Evolutionary conservation across 1,140 invertebrate species (phyloP).

Genomic region (Microvelia longipes): DNA sequence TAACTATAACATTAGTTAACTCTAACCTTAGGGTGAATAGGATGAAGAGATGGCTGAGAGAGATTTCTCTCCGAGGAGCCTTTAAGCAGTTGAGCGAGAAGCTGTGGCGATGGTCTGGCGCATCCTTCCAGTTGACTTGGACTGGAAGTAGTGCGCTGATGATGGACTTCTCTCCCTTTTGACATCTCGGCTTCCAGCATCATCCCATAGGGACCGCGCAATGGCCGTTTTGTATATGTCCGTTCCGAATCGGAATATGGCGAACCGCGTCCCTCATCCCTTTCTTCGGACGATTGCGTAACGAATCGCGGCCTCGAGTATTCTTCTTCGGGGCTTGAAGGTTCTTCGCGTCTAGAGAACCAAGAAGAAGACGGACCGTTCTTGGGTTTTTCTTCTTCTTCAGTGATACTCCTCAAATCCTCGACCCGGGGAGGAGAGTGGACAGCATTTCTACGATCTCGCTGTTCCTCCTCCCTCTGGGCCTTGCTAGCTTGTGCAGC

Average conservation of each 20-base stretch:
- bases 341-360: slow-evolving; percentile 30
- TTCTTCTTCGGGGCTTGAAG: slow-evolving; percentile 34
- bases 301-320: slow-evolving; percentile 36
- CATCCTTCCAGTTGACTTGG: slow-evolving; percentile 53
- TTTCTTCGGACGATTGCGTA: slow-evolving; percentile 54
- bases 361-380: neutral
- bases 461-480: slow-evolving; percentile 22
- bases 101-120: slow-evolving; percentile 41
- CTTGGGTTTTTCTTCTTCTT: neutral
- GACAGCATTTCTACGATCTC: neutral
- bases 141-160: slow-evolving; percentile 61
- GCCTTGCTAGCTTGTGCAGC: slow-evolving; percentile 9
- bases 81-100: slow-evolving; percentile 52
- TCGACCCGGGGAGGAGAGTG: neutral
- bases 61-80: slow-evolving; percentile 50
- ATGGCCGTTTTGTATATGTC: slow-evolving; percentile 53
- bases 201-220: slow-evolving; percentile 63
- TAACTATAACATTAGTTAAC: no score
- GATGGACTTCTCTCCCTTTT: slow-evolving; percentile 42
- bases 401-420: neutral
- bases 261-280: slow-evolving; percentile 37
- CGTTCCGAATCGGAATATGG: slow-evolving; percentile 37
- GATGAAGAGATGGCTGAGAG: slow-evolving; percentile 1
- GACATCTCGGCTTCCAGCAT: slow-evolving; percentile 73
- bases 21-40: neutral